Evolutionary conservation across 2,888 invertebrate species (phyloP).

Genomic region (Sphaerophoria taeniata): DNA sequence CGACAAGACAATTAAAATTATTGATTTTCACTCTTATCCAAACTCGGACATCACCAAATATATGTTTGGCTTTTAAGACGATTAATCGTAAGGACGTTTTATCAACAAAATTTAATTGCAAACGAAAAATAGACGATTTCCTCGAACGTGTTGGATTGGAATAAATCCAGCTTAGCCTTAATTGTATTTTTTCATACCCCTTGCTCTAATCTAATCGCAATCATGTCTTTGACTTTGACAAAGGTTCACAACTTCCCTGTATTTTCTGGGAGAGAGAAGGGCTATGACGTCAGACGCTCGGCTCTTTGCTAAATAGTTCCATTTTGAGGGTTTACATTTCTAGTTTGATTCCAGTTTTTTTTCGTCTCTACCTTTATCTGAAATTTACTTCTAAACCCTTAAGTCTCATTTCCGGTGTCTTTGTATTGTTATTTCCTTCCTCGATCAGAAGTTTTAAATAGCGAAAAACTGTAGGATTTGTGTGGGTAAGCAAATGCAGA

Average conservation of each 20-base stretch:
- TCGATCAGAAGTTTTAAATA: constrained; percentile 40
- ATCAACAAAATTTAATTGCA: constrained; percentile 19
- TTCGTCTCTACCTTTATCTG: not conserved
- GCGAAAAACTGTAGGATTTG: constrained; percentile 9
- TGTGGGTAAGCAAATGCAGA: constrained; percentile 4
- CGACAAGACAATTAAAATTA: not conserved
- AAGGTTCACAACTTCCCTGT: constrained; percentile 10
- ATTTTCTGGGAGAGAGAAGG: not conserved
- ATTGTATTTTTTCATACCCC: constrained; percentile 1
- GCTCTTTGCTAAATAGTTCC: constrained; percentile 33
- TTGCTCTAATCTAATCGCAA: constrained; percentile 23
- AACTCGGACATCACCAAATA: not conserved
- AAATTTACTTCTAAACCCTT: not conserved
- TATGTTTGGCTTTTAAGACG: not conserved
- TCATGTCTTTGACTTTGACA: constrained; percentile 44
- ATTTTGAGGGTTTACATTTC: constrained; percentile 36
- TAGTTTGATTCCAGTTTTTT: not conserved
- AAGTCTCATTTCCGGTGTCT: constrained; percentile 18
- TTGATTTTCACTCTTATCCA: not conserved
- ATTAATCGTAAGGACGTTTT: constrained; percentile 15
- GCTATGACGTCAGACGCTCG: no score
- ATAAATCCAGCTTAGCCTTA: constrained; percentile 44
- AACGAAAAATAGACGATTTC: constrained; percentile 17
- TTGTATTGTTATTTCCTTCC: constrained; percentile 13
- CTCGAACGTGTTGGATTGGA: constrained; percentile 34